Conservation (phyloP, 1,140 invertebrate genomes). For the Adelges cooleyi region DNA sequence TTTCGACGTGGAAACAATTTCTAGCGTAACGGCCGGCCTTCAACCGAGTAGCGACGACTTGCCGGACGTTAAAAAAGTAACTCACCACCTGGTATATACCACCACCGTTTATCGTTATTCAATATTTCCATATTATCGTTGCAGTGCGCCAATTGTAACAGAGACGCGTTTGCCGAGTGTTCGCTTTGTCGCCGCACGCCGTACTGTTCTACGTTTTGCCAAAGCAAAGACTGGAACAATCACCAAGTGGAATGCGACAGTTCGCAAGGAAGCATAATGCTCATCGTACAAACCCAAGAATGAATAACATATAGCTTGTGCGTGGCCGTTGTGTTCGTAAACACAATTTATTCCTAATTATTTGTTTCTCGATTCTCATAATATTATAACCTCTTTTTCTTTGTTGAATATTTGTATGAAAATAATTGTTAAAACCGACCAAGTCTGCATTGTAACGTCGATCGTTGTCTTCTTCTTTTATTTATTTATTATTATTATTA, state of each 20-base stretch:
- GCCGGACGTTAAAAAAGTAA: slow-evolving; percentile 21
- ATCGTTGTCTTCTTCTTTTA: too few relatives aligned
- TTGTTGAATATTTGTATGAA: too few relatives aligned
- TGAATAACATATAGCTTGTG: neutral
- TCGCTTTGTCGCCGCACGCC: slow-evolving; percentile 69
- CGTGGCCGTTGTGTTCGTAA: neutral
- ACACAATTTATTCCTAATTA: too few relatives aligned
- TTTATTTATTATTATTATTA: too few relatives aligned
- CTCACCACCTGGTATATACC: too few relatives aligned
- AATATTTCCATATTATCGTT: slow-evolving; percentile 35
- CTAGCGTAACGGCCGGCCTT: neutral
- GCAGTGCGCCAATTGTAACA: slow-evolving; percentile 74
- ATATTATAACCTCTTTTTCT: too few relatives aligned
- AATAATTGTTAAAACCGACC: too few relatives aligned
- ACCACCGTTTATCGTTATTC: too few relatives aligned
- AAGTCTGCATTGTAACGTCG: too few relatives aligned
- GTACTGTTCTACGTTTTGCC: slow-evolving; percentile 77
- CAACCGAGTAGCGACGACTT: neutral
- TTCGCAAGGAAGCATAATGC: slow-evolving; percentile 43
- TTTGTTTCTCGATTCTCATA: too few relatives aligned
- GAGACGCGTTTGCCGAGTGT: slow-evolving; percentile 72
- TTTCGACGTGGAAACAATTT: slow-evolving; percentile 25
- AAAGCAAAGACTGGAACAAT: slow-evolving; percentile 71
- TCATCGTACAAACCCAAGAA: slow-evolving; percentile 43
- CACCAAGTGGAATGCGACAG: slow-evolving; percentile 74